Conservation (phyloP, 2,797 vertebrate genomes). For the Spheniscus humboldti region DNA sequence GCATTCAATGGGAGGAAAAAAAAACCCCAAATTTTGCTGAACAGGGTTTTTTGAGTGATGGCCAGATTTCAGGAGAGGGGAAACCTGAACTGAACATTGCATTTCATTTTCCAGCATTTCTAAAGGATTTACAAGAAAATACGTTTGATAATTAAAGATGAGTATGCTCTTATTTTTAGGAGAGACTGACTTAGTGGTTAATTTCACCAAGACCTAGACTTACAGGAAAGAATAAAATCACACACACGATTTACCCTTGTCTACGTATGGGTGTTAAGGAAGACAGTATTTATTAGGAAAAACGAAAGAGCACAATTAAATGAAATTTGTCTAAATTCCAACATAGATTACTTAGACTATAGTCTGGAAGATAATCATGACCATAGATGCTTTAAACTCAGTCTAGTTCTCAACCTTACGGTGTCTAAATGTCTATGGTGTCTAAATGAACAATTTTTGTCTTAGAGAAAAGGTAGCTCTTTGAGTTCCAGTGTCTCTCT, state of each 20-base stretch:
- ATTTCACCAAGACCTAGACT: background rate
- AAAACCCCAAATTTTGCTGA: background rate
- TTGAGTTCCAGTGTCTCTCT: background rate
- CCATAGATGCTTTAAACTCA: background rate
- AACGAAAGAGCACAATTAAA: background rate
- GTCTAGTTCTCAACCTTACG: background rate
- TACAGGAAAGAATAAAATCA: background rate
- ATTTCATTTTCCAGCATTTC: background rate
- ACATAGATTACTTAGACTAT: accelerated
- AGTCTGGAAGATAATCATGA: background rate
- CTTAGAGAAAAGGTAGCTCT: background rate
- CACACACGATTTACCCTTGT: background rate
- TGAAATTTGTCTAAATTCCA: background rate
- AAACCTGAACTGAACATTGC: background rate
- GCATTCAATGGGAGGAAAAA: background rate
- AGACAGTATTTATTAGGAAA: background rate
- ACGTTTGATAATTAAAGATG: background rate
- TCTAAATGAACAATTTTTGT: background rate
- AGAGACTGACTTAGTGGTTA: background rate
- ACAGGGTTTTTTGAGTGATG: background rate
- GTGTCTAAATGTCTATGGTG: background rate
- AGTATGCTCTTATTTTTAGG: background rate
- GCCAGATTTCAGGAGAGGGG: background rate
- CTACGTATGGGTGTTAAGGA: background rate
- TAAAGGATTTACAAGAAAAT: background rate